A percentile compares a stretch with the other conserved stretches of the same genome.
These are phyloP conservation scores for Scolopax rusticola DNA, from an alignment of 2,797 vertebrate genomes.

Conservation along the genomic window DNA sequence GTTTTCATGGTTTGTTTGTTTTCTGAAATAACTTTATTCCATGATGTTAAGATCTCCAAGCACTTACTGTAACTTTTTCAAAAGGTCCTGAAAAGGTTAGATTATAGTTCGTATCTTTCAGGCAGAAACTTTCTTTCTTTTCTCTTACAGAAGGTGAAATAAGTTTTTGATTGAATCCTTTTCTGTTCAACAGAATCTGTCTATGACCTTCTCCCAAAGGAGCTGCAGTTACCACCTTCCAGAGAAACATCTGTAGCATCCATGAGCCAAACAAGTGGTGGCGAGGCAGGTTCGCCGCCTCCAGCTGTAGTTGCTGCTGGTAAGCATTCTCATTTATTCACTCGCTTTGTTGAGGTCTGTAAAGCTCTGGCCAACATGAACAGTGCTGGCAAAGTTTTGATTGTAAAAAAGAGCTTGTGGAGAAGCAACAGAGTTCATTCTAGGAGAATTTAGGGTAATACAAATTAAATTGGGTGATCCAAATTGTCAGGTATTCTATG, in stretches of 20 bases:
- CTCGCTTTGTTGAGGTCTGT: background rate
- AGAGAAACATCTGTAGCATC: conserved; percentile 87
- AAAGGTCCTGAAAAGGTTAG: background rate
- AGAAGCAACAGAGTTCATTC: conserved; percentile 60
- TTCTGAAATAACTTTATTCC: background rate
- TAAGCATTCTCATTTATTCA: conserved; percentile 83
- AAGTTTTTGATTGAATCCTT: background rate
- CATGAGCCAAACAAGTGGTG: conserved; percentile 98
- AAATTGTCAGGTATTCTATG: background rate
- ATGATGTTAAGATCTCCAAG: background rate
- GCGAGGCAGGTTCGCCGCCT: conserved; percentile 92
- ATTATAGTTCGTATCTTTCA: background rate
- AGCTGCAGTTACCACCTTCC: conserved; percentile 92
- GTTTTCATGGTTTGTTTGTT: background rate
- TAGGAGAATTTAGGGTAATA: conserved; percentile 8
- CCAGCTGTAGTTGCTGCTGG: conserved; percentile 91
- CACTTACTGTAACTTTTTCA: background rate
- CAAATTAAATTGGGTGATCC: background rate
- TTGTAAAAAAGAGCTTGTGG: conserved; percentile 31
- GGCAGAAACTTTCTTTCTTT: background rate
- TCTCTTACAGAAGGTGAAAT: background rate
- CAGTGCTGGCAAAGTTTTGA: conserved; percentile 83
- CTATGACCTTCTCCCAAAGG: conserved; percentile 97
- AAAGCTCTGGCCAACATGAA: conserved; percentile 79
- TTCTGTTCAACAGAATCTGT: conserved; percentile 86